phyloP scores from a whole-genome alignment of 2,888 invertebrate genomes.

The Malthinus flaveolus region DNA sequence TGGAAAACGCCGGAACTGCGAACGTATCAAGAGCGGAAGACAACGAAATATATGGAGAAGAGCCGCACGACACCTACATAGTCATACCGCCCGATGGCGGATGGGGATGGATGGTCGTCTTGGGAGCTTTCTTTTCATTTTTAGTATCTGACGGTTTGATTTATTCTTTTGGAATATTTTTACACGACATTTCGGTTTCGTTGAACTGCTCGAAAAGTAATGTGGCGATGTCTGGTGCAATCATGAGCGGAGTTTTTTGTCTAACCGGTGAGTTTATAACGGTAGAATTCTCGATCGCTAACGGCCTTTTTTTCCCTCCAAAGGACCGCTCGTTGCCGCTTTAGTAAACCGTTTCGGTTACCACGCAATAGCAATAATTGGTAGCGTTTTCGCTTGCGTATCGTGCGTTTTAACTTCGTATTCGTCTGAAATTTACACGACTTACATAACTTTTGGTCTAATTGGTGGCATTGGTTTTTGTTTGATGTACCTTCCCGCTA shows the following conservation, averaged over 20 bases:
- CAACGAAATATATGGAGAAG: background rate
- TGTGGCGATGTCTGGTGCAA: slow-evolving; percentile 76
- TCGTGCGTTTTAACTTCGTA: slow-evolving; percentile 55
- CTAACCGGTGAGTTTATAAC: slow-evolving; percentile 71
- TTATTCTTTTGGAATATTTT: slow-evolving; percentile 79
- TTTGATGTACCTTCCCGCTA: slow-evolving; percentile 89
- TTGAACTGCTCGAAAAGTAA: slow-evolving; percentile 55
- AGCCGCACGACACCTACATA: slow-evolving; percentile 38
- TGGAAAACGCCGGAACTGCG: background rate
- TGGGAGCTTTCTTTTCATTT: slow-evolving; percentile 87
- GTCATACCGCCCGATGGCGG: slow-evolving; percentile 86
- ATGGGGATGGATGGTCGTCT: slow-evolving; percentile 90
- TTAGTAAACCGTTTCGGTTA: slow-evolving; percentile 90
- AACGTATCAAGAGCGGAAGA: background rate
- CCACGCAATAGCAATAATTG: slow-evolving; percentile 78
- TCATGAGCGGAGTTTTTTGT: slow-evolving; percentile 85
- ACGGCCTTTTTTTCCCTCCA: slow-evolving; percentile 10
- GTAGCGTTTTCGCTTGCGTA: slow-evolving; percentile 69
- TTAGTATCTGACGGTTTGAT: slow-evolving; percentile 91
- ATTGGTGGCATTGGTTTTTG: slow-evolving; percentile 87
- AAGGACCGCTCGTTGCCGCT: slow-evolving; percentile 87
- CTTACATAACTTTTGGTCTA: slow-evolving; percentile 79
- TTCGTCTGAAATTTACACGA: slow-evolving; percentile 54
- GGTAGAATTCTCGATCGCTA: slow-evolving; percentile 60
- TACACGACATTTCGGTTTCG: slow-evolving; percentile 63